Base-by-base conservation (phyloP, 2,113 vertebrate species). In the Misgurnus anguillicaudatus region DNA sequence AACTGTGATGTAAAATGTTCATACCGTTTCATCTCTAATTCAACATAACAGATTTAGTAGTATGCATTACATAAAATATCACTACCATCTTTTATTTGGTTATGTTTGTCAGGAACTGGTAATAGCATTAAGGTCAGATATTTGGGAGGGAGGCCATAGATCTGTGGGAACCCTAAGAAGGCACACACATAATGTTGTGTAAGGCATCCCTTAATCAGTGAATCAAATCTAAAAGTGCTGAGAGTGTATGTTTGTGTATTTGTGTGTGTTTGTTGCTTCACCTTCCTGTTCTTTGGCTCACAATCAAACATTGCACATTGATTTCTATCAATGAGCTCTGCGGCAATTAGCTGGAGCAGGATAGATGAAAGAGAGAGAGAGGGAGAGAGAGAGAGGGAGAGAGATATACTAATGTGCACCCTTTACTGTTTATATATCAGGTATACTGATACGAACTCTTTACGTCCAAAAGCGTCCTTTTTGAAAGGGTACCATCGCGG, bases 261-360 rank as follows among this genome's bases (percentile, higher is more conserved):
- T 76, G 77, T 65, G 79, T 61, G 70, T 70, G 45, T 79, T 69
- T 61, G 58, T 75, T 77, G 58, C 70, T 80, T 86, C 65, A 81
- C 42, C 70, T 80, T 84, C 76, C 63, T 73, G 21, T 74, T 74
- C 73, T 78, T 78, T 81, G 86, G 87, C 81, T 80, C 65, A 75
- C 31, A 64, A 85, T 83, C 75, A 85, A 83, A 85, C 84, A 86
- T 80, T 51, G 64, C 67, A 71, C 73, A 87, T 85, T 47, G 80
- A 87, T 87, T 88, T 87, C 53, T 75, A 86, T 89, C 86, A 82
- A 83, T 85, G 85, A 85, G 82, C 87, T 87, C 66, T 83, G 81
- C 78, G 53, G 81, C 80, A 85, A 85, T 85, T 76, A 85, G 72
- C 76, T 47, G 38, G 53, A 80, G 71, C 74, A 60, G 75, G 65